Percentiles rank a stretch among this genome's conserved stretches.
Evolutionary conservation across 92 coral and sea anemone species (phyloP).

Genomic region (Epizoanthus scotinus): DNA sequence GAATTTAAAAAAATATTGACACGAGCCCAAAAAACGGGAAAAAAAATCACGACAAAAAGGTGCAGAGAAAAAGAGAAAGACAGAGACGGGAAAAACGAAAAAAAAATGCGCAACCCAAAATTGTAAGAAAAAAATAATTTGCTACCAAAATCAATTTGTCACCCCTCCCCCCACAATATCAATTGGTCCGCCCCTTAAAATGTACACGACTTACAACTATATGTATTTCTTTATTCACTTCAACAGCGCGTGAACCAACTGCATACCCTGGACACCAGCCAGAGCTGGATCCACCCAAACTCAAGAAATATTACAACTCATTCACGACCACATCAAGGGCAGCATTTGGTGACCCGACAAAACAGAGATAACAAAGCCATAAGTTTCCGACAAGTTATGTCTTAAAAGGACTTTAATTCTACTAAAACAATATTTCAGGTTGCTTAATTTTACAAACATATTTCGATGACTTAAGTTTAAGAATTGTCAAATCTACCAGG

Average conservation of each 20-base stretch:
- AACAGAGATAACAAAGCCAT: constrained; percentile 39
- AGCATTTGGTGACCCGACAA: constrained; percentile 80
- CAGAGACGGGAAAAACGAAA: too few relatives aligned
- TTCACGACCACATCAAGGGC: constrained; percentile 92
- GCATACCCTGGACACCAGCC: constrained; percentile 99
- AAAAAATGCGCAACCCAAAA: too few relatives aligned
- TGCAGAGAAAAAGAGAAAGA: too few relatives aligned
- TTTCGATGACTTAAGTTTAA: background rate
- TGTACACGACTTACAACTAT: background rate
- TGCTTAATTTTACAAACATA: background rate
- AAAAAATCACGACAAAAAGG: too few relatives aligned
- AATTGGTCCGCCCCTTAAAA: constrained; percentile 12
- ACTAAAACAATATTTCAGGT: background rate
- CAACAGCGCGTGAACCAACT: constrained; percentile 86
- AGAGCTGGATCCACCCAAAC: constrained; percentile 78
- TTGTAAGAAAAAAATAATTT: too few relatives aligned
- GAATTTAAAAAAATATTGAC: too few relatives aligned
- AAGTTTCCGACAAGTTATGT: background rate
- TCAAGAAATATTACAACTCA: constrained; percentile 87
- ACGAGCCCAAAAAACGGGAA: too few relatives aligned
- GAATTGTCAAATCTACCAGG: background rate
- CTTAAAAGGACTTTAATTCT: background rate
- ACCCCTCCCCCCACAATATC: too few relatives aligned
- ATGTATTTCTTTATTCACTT: background rate
- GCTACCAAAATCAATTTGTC: too few relatives aligned